phyloP scores from a whole-genome alignment of 2,797 vertebrate genomes.

The Taeniopygia guttata region DNA sequence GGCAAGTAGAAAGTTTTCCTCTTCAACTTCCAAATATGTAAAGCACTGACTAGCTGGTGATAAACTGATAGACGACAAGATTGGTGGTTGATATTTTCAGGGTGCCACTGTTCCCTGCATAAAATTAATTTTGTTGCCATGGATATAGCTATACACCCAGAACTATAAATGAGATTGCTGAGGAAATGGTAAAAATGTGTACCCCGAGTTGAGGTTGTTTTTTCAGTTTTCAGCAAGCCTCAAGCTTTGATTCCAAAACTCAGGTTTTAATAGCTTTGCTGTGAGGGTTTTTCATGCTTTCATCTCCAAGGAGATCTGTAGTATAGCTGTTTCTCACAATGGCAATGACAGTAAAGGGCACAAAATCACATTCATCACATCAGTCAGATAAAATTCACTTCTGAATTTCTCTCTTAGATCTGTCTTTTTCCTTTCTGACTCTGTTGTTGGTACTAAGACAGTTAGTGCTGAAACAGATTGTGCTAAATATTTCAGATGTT shows the following conservation, averaged over 20 bases:
- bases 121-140: neutral
- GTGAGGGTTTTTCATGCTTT: neutral
- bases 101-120: neutral
- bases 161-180: neutral
- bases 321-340: neutral
- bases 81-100: neutral
- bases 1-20: neutral
- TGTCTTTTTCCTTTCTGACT: neutral
- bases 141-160: neutral
- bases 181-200: neutral
- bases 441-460: neutral
- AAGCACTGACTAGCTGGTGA: neutral
- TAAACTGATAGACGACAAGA: neutral
- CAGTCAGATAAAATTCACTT: neutral
- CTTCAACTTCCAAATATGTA: neutral
- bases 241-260: neutral
- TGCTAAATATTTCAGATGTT: neutral
- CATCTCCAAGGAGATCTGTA: neutral
- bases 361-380: neutral
- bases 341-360: neutral
- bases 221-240: neutral
- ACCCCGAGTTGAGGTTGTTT: neutral
- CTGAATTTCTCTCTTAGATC: neutral
- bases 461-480: neutral
- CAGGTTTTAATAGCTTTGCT: neutral